Percentiles rank a stretch among this genome's conserved stretches.
These are phyloP conservation scores for Desmodus rotundus DNA, from an alignment of 2,113 vertebrate species.

Conservation along the genomic window DNA sequence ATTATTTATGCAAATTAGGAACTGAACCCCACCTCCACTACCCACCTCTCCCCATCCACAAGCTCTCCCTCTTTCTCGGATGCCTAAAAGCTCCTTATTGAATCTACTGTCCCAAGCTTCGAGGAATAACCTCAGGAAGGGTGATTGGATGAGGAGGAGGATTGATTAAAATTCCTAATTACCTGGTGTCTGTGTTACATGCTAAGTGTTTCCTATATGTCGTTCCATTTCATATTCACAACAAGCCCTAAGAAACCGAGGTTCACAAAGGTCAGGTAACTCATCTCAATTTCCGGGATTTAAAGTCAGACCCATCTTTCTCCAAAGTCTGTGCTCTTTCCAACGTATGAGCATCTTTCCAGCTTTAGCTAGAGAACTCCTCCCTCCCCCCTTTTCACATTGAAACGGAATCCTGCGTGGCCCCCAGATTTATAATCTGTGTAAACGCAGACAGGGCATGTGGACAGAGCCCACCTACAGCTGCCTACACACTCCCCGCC, in stretches of 20 bases:
- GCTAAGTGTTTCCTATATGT: not conserved
- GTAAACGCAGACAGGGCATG: not conserved
- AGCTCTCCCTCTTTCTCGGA: not conserved
- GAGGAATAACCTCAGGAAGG: not conserved
- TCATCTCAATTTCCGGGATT: not conserved
- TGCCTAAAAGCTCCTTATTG: not conserved
- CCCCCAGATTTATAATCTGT: not conserved
- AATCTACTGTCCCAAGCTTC: not conserved
- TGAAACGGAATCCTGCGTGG: not conserved
- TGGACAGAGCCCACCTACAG: no score
- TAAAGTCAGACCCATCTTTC: not conserved
- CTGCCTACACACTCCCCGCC: fast-evolving
- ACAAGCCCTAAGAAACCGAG: not conserved
- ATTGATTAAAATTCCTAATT: not conserved
- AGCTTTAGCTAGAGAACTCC: not conserved
- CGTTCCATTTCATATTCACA: not conserved
- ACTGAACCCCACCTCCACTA: not conserved
- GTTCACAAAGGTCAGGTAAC: not conserved
- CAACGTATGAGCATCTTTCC: not conserved
- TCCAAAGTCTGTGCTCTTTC: not conserved
- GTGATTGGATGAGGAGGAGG: not conserved
- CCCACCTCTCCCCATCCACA: no score
- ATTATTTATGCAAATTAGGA: not conserved
- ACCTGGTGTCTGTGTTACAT: not conserved
- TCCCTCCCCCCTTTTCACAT: not conserved